A percentile compares a stretch with the other conserved stretches of the same genome.
phyloP scores from a whole-genome alignment of 2,888 invertebrate genomes.

The Graphium colonna region DNA sequence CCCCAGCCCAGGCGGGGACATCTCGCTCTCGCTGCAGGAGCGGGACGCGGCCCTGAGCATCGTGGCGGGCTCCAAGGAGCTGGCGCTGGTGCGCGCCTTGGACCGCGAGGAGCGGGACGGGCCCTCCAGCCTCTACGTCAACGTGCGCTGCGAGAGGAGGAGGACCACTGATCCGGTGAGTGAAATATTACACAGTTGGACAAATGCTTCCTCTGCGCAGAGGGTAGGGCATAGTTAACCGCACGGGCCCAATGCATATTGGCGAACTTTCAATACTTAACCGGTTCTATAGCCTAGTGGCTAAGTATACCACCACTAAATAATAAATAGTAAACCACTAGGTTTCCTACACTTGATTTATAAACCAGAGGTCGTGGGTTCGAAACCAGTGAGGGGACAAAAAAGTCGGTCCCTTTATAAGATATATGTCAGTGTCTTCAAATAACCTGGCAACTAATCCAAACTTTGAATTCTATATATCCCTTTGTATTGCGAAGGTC shows the following conservation, averaged over 20 bases:
- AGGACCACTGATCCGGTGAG: conserved; percentile 88
- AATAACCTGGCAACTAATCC: no score
- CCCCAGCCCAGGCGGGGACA: conserved; percentile 87
- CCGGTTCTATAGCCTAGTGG: background rate
- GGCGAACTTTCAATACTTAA: background rate
- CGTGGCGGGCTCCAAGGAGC: conserved; percentile 87
- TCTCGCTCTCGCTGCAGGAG: conserved; percentile 88
- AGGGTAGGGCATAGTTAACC: no score
- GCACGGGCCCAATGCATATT: no score
- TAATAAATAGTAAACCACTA: background rate
- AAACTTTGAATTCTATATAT: no score
- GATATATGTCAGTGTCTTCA: no score
- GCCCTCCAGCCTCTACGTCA: conserved; percentile 91
- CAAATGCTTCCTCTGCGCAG: no score
- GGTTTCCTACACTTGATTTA: background rate
- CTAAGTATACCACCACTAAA: background rate
- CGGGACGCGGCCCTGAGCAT: conserved; percentile 88
- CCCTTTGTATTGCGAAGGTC: no score
- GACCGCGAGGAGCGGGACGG: conserved; percentile 93
- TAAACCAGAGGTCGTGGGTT: no score
- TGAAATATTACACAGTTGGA: no score
- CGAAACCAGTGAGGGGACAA: no score
- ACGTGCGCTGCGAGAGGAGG: conserved; percentile 90
- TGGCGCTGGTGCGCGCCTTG: conserved; percentile 87
- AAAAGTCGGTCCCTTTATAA: no score